Base-by-base conservation (phyloP, 2,888 invertebrate species). In the Molanna angustata region DNA sequence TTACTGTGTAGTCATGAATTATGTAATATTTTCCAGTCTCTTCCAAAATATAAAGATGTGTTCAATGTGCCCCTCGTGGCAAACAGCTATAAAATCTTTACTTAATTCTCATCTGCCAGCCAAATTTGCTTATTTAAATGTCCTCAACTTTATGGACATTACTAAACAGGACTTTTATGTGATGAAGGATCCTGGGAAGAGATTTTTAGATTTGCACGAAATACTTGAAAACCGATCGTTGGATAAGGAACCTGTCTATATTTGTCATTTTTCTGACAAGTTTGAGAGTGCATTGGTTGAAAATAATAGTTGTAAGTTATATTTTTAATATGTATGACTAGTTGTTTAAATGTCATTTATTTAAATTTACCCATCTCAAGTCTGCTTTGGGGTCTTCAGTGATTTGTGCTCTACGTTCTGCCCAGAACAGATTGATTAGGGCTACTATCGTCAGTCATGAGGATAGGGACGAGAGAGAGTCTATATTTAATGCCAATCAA, bases 121-220 rank as follows among this genome's bases (percentile, higher is more conserved):
- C 20, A 85, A 85, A 64, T 79, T 85, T 49, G 80, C 81, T 1
- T 79, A 83, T 60, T 80, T 78, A 0, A 82, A 83, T 3, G 72
- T 75, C 2, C 65, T 86, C 21, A 79, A 80, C 2, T 73, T 84
- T 31, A 80, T 78, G 55, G 85, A 86, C 52, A 70, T 77, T 16
- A 84, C 82, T 0, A 67, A 72, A 60, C 41, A 21, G 31, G 41
- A 46, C 31, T 52, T 52, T 46, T 52, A 52, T 33, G 52, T 32
- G 14, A 46, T 52, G 46, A 52, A 52, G 32, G n/a, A 17, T 1
- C n/a, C 33, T 3, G 46, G 32, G 4, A 11, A 16, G 4, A 21
- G 22, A 11, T 52, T 52, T 27, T 46, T 46, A 32, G 52, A 52
- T 13, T 22, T 52, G 11, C 21, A 21, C 19, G 21, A 45, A 14